phyloP scores from a whole-genome alignment of 2,888 invertebrate genomes.

The Torymus auratus region DNA sequence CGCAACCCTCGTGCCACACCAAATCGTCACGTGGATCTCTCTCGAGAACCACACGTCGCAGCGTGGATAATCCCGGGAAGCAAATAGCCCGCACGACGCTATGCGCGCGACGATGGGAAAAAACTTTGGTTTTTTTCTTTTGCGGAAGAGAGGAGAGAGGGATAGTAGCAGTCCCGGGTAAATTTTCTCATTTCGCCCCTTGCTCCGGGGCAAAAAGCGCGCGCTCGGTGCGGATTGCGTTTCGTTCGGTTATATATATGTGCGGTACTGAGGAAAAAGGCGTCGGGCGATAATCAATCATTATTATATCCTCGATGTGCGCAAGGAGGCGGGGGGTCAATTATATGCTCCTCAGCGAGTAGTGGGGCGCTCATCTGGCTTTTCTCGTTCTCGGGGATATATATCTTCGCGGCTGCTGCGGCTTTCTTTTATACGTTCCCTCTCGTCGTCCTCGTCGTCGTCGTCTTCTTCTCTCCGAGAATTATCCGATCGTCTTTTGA shows the following conservation, averaged over 20 bases:
- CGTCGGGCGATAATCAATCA: constrained; percentile 13
- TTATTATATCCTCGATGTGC: background rate
- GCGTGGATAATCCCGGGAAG: constrained; percentile 35
- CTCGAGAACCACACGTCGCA: background rate
- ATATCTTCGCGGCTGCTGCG: too few species aligned
- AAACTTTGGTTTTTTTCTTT: constrained; percentile 23
- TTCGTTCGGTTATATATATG: too few species aligned
- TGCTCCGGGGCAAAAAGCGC: background rate
- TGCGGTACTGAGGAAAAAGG: too few species aligned
- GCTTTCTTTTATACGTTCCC: too few species aligned
- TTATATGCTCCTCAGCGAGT: too few species aligned
- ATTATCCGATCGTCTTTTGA: too few species aligned
- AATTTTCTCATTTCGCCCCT: constrained; percentile 22
- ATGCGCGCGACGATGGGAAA: background rate
- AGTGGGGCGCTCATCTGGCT: too few species aligned
- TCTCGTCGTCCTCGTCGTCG: too few species aligned
- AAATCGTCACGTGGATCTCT: constrained; percentile 55
- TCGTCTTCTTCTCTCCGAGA: too few species aligned
- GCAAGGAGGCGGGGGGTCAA: too few species aligned
- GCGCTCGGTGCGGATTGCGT: too few species aligned
- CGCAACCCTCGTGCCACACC: background rate
- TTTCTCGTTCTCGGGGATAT: too few species aligned
- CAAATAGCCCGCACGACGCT: background rate
- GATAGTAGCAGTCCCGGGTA: background rate
- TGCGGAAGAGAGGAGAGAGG: background rate